phyloP scores from a whole-genome alignment of 2,888 invertebrate species.

The Ashinkailepas kermadecensis region DNA sequence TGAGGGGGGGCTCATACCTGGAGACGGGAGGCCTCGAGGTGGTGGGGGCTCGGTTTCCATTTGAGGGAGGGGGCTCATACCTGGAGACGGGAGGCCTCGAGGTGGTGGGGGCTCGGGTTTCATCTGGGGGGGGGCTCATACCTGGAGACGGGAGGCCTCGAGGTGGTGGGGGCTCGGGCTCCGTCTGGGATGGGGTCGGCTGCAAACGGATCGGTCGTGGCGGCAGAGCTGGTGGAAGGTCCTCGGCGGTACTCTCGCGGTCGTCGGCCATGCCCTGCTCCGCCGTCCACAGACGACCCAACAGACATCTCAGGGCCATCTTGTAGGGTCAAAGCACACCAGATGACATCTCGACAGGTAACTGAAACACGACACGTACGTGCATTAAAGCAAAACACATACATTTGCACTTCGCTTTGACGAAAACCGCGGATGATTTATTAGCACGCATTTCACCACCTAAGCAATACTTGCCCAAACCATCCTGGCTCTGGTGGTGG shows the following conservation, averaged over 20 bases:
- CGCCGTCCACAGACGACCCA: neutral
- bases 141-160: neutral
- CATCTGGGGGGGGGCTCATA: neutral
- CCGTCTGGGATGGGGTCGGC: neutral
- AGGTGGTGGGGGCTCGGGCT: neutral
- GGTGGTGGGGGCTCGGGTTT: no score
- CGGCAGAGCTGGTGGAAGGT: conserved; percentile 10
- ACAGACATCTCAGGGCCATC: neutral
- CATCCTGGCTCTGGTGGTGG: no score
- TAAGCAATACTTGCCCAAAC: no score
- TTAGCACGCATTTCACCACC: no score
- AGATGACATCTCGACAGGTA: no score
- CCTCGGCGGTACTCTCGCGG: neutral
- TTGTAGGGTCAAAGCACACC: no score
- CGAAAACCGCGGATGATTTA: no score
- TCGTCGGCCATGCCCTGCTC: neutral
- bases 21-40: neutral
- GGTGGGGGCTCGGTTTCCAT: neutral
- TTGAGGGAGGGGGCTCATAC: no score
- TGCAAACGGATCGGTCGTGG: neutral
- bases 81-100: no score
- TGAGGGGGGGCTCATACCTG: neutral
- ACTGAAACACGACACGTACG: no score
- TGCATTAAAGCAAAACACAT: no score
- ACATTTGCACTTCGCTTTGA: no score